Conservation (phyloP, 1,140 invertebrate genomes). For the Drosophila teissieri region DNA sequence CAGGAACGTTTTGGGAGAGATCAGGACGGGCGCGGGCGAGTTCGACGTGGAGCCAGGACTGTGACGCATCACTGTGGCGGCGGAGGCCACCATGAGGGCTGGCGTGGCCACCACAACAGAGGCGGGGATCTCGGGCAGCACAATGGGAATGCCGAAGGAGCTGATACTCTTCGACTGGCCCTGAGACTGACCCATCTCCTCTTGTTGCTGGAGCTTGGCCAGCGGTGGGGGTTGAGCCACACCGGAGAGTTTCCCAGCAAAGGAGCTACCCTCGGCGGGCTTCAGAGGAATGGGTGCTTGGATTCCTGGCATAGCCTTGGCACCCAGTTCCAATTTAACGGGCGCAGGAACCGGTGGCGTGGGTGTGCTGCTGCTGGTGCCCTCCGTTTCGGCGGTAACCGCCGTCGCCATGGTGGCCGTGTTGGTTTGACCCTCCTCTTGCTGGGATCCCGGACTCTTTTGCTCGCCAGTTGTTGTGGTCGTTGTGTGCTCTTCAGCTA, state of each 20-base stretch:
- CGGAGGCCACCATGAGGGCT: conserved; percentile 36
- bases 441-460: conserved; percentile 57
- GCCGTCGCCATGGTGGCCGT: conserved; percentile 22
- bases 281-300: conserved; percentile 67
- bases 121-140: conserved; percentile 74
- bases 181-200: neutral
- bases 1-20: conserved; percentile 36
- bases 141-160: conserved; percentile 67
- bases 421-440: conserved; percentile 28
- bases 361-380: conserved; percentile 37
- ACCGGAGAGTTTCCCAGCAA: conserved; percentile 32
- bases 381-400: conserved; percentile 15
- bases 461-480: conserved; percentile 55
- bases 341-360: conserved; percentile 28
- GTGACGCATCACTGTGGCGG: conserved; percentile 41
- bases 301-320: conserved; percentile 41
- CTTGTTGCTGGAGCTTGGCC: conserved; percentile 6
- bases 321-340: conserved; percentile 56
- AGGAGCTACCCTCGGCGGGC: conserved; percentile 29
- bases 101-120: conserved; percentile 70
- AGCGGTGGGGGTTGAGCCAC: conserved; percentile 29
- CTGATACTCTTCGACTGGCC: neutral
- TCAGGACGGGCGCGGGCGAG: conserved; percentile 25
- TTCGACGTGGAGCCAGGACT: conserved; percentile 35
- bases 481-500: conserved; percentile 52